A percentile compares a stretch with the other conserved stretches of the same genome.
These are phyloP conservation scores for Pelusios castaneus DNA, from an alignment of 2,113 vertebrate species.

Conservation along the genomic window DNA sequence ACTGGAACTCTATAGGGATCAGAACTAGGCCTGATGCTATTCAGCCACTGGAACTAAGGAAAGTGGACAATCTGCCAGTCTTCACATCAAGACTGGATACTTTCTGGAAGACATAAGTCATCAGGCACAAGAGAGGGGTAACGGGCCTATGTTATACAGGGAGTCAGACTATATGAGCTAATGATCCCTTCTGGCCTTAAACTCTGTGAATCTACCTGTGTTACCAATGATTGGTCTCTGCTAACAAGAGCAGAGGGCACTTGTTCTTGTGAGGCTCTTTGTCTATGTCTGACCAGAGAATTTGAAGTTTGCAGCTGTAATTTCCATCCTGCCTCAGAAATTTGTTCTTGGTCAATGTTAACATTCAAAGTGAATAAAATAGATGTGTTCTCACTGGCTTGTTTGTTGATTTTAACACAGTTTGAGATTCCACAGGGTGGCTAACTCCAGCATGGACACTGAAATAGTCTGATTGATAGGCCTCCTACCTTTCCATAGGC, in stretches of 20 bases:
- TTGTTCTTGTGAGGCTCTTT: neutral
- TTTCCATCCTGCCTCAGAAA: neutral
- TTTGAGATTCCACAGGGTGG: neutral
- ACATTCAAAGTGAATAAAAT: neutral
- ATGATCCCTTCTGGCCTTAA: neutral
- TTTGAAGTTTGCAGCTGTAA: neutral
- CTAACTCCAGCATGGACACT: neutral
- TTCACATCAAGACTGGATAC: neutral
- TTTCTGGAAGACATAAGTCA: neutral
- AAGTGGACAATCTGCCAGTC: neutral
- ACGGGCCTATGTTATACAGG: neutral
- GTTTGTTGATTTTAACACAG: neutral
- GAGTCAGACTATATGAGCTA: too few species aligned
- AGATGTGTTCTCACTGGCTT: neutral
- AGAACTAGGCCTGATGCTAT: neutral
- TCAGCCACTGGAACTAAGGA: neutral
- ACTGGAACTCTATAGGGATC: neutral
- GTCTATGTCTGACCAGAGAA: neutral
- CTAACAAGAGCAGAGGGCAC: neutral
- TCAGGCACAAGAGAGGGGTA: neutral
- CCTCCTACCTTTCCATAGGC: neutral
- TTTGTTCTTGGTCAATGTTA: neutral
- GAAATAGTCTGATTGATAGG: neutral
- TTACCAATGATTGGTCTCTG: too few species aligned
- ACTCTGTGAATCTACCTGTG: neutral